phyloP scores from a whole-genome alignment of 92 coral and sea anemone genomes.

The Isaurus tuberculatus region DNA sequence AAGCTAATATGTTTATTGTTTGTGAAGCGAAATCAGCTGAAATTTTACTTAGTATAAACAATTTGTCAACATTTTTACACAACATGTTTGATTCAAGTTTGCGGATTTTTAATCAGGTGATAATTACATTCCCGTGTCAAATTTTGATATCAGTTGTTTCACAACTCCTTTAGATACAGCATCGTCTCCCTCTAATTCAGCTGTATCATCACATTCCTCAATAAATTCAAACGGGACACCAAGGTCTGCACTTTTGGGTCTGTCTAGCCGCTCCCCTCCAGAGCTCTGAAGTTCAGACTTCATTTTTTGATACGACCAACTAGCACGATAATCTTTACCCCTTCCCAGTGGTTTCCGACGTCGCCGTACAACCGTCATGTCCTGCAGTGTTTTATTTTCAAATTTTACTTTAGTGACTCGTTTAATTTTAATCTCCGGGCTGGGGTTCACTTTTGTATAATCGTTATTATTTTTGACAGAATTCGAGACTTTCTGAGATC shows the following conservation, averaged over 20 bases:
- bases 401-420: slow-evolving; percentile 81
- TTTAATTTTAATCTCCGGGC: slow-evolving; percentile 77
- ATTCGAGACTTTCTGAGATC: background rate
- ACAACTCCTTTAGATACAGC: slow-evolving; percentile 77
- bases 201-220: slow-evolving; percentile 72
- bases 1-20: too few species aligned
- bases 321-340: slow-evolving; percentile 65
- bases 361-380: slow-evolving; percentile 63
- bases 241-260: slow-evolving; percentile 77
- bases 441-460: slow-evolving; percentile 41
- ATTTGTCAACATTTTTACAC: background rate
- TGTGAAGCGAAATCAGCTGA: too few species aligned
- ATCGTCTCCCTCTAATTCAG: slow-evolving; percentile 79
- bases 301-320: slow-evolving; percentile 82
- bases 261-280: slow-evolving; percentile 46
- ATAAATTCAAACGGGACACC: slow-evolving; percentile 67
- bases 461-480: slow-evolving; percentile 4
- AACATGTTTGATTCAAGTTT: background rate
- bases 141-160: slow-evolving; percentile 71
- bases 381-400: slow-evolving; percentile 61
- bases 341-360: slow-evolving; percentile 73
- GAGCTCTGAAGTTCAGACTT: slow-evolving; percentile 68
- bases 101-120: background rate
- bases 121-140: slow-evolving; percentile 46
- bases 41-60: too few species aligned